A percentile compares a stretch with the other conserved stretches of the same genome.
Conservation (phyloP, 2,888 invertebrate genomes). For the Polyploca ridens region DNA sequence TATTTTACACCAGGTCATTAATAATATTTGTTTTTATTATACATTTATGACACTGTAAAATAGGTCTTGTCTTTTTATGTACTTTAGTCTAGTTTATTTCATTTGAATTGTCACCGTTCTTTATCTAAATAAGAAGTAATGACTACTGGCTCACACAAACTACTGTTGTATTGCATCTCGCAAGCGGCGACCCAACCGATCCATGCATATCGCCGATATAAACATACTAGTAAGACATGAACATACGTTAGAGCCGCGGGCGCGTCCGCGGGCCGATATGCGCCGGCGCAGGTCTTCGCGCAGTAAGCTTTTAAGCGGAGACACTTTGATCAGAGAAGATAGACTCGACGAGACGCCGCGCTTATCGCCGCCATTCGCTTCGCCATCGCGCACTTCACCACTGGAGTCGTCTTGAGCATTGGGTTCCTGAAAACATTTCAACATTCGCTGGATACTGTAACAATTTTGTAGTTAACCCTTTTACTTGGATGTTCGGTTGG, state of each 20-base stretch:
- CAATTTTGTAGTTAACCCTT: background rate
- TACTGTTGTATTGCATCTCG: background rate
- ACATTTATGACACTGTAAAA: no score
- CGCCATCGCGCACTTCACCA: constrained; percentile 61
- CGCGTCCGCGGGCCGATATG: constrained; percentile 88
- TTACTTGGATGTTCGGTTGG: constrained; percentile 2
- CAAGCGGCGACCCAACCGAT: constrained; percentile 12
- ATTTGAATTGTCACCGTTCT: no score
- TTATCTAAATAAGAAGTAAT: no score
- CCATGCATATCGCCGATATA: background rate
- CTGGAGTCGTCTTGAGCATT: constrained; percentile 62
- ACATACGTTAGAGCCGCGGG: constrained; percentile 78
- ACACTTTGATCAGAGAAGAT: constrained; percentile 92
- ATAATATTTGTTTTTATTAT: no score
- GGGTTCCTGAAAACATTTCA: constrained; percentile 60
- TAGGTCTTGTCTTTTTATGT: no score
- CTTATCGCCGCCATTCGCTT: constrained; percentile 70
- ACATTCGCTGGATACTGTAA: background rate
- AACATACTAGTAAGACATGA: background rate
- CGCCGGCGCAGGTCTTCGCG: constrained; percentile 93
- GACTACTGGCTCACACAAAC: background rate
- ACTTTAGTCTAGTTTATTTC: no score
- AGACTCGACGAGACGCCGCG: constrained; percentile 86
- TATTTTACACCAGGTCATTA: no score
- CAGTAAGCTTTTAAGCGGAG: constrained; percentile 92